Base-by-base conservation (phyloP, 2,888 invertebrate species). In the Acrobasis consociella region DNA sequence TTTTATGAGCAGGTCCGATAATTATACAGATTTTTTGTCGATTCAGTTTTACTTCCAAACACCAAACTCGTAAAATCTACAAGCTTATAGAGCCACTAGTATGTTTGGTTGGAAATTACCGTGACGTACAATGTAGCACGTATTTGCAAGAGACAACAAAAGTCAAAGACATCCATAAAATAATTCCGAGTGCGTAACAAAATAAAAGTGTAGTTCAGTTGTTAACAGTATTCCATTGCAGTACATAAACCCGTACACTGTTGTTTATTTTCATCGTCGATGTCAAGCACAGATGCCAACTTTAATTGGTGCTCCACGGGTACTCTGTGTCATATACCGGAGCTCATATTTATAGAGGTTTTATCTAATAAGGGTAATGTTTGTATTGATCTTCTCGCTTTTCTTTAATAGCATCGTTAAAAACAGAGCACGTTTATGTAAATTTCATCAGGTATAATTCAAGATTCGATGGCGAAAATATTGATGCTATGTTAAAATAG, bases 191-290 rank as follows among this genome's bases (percentile, higher is more conserved):
- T 9, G 46, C 15, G 15, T 42, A 46, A 61, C 11, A 49, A 59
- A 61, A 37, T 53, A 61, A 60, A 52, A 53, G 53, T 31, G 37
- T 31, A 13, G 15, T 50, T 46, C 22, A 15, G 37, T 42, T 53
- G 49, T 49, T 53, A 60, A 61, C 42, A 58, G 39, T 60, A 56
- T 62, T 62, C 51, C 39, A 63, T 58, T 64, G 52, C 50, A 37
- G 49, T 46, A 63, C 62, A 60, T 68, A 68, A 71, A 69, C 62
- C 53, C 53, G 65, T 64, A 69, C 69, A 66, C 64, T 70, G 67
- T 65, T 69, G 68, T 72, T 70, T 71, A 69, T 70, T 74, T 73
- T 70, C 70, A 69, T 68, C 72, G 68, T 67, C 69, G 69, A 70
- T 62, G 65, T 70, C 75, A 71, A 68, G 65, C 67, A 65, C 73